These are phyloP conservation scores for Melanotaenia pygmaea DNA, from an alignment of 2,797 vertebrate genomes.

Conservation along the genomic window DNA sequence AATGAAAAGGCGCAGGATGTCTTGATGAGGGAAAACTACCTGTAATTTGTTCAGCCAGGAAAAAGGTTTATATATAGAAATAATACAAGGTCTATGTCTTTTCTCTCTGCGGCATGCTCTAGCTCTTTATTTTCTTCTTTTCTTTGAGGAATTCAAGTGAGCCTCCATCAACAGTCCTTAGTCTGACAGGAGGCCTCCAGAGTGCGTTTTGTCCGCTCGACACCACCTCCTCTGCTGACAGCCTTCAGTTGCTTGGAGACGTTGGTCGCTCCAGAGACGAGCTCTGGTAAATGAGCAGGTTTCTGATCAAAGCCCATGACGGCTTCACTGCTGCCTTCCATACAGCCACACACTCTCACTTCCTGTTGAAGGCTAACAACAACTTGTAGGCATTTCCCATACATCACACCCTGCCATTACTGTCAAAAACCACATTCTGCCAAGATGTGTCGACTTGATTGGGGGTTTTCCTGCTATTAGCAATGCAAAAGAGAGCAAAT, in stretches of 20 bases:
- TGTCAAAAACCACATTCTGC: constrained; percentile 54
- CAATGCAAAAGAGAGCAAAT: constrained; percentile 67
- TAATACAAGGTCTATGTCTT: constrained; percentile 28
- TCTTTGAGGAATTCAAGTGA: constrained; percentile 49
- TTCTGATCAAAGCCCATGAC: constrained; percentile 76
- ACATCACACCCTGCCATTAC: constrained; percentile 57
- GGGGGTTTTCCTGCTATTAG: constrained; percentile 51
- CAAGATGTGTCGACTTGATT: constrained; percentile 44
- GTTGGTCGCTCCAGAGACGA: constrained; percentile 69
- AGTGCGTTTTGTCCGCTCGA: constrained; percentile 68
- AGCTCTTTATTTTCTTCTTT: neutral
- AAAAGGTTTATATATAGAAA: constrained; percentile 79
- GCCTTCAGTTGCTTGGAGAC: constrained; percentile 83
- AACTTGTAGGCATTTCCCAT: constrained; percentile 28
- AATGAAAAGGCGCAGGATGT: constrained; percentile 54
- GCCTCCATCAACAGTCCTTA: constrained; percentile 59
- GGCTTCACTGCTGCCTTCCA: constrained; percentile 57
- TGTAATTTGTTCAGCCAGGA: constrained; percentile 78
- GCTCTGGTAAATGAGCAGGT: constrained; percentile 73
- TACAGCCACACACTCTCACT: constrained; percentile 33
- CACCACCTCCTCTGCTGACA: constrained; percentile 71
- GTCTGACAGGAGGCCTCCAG: constrained; percentile 78
- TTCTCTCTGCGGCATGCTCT: constrained; percentile 4
- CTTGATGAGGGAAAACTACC: constrained; percentile 72
- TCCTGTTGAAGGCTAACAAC: constrained; percentile 55